These are phyloP conservation scores for Pseudeuparius sepicola DNA, from an alignment of 2,888 invertebrate species.

Conservation along the genomic window DNA sequence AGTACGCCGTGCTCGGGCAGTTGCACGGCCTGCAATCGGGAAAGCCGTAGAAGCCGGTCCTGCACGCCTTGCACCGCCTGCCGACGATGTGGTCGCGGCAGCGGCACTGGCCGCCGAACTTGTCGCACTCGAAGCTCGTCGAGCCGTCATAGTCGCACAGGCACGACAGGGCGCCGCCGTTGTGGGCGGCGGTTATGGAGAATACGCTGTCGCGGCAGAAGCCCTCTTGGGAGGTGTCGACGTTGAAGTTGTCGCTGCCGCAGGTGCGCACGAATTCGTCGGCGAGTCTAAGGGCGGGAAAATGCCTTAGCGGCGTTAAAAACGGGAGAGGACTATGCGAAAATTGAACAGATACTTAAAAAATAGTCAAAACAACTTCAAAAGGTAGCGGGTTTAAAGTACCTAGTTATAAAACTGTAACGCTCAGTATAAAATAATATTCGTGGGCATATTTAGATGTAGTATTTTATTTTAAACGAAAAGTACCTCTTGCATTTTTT, in stretches of 20 bases:
- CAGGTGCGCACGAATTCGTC: slow-evolving; percentile 83
- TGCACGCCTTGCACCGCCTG: slow-evolving; percentile 67
- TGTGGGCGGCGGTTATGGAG: slow-evolving; percentile 90
- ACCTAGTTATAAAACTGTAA: no score
- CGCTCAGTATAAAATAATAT: no score
- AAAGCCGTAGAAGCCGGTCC: slow-evolving; percentile 90
- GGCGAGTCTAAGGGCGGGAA: no score
- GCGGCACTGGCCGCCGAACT: slow-evolving; percentile 93
- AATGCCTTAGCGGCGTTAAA: no score
- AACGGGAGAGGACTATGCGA: no score
- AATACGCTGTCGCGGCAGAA: slow-evolving; percentile 89
- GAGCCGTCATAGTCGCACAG: slow-evolving; percentile 85
- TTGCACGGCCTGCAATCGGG: slow-evolving; percentile 86
- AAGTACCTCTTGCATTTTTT: no score
- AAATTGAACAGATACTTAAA: no score
- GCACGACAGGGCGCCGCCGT: slow-evolving; percentile 85
- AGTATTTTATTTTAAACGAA: no score
- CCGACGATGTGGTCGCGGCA: slow-evolving; percentile 93
- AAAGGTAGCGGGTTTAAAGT: no score
- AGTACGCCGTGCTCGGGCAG: slow-evolving; percentile 75
- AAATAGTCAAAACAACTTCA: no score
- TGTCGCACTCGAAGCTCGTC: slow-evolving; percentile 75
- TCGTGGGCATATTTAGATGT: no score
- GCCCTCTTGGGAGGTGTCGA: slow-evolving; percentile 55
- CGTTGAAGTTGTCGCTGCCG: slow-evolving; percentile 75